phyloP scores from a whole-genome alignment of 30 jellyfish, hydroid and myxozoan species.

The Cassiopea xamachana region DNA sequence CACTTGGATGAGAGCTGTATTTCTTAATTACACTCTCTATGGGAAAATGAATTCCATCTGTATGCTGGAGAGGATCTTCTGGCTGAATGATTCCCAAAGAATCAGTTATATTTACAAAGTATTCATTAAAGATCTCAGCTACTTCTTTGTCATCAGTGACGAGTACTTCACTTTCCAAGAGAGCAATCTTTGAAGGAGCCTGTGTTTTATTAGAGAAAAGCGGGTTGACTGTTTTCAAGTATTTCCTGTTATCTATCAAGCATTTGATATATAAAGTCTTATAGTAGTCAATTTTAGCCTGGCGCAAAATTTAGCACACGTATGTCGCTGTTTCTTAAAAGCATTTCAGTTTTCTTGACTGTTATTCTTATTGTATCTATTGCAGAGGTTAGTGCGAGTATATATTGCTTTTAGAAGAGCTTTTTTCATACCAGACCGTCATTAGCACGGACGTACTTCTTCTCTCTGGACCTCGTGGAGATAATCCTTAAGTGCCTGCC shows the following conservation, averaged over 20 bases:
- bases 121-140: slow-evolving; percentile 53
- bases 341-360: slow-evolving; percentile 32
- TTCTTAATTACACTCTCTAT: slow-evolving; percentile 12
- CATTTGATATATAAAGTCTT: slow-evolving; percentile 15
- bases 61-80: too few species aligned
- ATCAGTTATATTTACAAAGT: too few species aligned
- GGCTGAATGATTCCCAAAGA: too few species aligned
- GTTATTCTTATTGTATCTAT: background rate
- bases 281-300: slow-evolving; percentile 21
- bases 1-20: too few species aligned
- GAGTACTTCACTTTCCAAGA: slow-evolving; percentile 18
- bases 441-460: too few species aligned
- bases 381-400: slow-evolving; percentile 25
- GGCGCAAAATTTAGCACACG: slow-evolving; percentile 21
- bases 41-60: slow-evolving; percentile 8
- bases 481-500: too few species aligned
- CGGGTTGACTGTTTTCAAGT: slow-evolving; percentile 50
- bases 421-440: too few species aligned
- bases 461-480: too few species aligned
- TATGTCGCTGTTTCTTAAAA: slow-evolving; percentile 20
- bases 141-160: slow-evolving; percentile 34
- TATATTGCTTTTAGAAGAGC: too few species aligned
- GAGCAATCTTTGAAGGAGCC: too few species aligned
- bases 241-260: slow-evolving; percentile 16
- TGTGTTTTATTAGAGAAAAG: too few species aligned